phyloP scores from a whole-genome alignment of 1,140 invertebrate genomes.

The Microvelia longipes region DNA sequence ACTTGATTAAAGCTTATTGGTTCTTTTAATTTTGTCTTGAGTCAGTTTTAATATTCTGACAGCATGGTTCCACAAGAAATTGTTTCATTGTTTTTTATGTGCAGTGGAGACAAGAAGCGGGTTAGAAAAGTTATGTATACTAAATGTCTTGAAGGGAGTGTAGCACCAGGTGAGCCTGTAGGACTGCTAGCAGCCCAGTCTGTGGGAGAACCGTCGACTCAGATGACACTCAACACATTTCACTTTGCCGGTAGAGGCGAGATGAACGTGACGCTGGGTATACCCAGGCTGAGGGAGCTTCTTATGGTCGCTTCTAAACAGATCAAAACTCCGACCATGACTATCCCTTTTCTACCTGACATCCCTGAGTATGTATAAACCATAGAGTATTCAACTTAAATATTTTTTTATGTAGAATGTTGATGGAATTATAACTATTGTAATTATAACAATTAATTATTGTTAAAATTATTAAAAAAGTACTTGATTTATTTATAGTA shows the following conservation, averaged over 20 bases:
- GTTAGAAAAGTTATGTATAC: slow-evolving; percentile 55
- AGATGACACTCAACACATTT: slow-evolving; percentile 99
- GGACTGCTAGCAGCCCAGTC: slow-evolving; percentile 89
- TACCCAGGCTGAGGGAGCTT: slow-evolving; percentile 90
- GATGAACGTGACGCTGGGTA: slow-evolving; percentile 98
- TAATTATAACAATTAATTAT: neutral
- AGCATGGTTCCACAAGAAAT: too few relatives aligned
- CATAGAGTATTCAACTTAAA: slow-evolving; percentile 7
- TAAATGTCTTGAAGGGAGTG: slow-evolving; percentile 60
- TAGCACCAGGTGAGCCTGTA: slow-evolving; percentile 86
- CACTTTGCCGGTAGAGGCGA: slow-evolving; percentile 98
- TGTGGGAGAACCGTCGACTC: slow-evolving; percentile 96
- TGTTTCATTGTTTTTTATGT: too few relatives aligned
- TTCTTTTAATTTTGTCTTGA: too few relatives aligned
- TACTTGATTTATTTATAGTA: slow-evolving; percentile 4
- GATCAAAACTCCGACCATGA: slow-evolving; percentile 92
- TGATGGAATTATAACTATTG: neutral
- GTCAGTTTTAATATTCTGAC: too few relatives aligned
- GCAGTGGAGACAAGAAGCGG: slow-evolving; percentile 18
- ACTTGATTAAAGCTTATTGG: too few relatives aligned
- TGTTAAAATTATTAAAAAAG: too few relatives aligned
- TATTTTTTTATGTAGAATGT: slow-evolving; percentile 2
- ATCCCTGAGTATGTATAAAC: slow-evolving; percentile 28
- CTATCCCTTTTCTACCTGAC: slow-evolving; percentile 58
- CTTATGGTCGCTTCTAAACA: slow-evolving; percentile 81